A percentile compares a stretch with the other conserved stretches of the same genome.
These are phyloP conservation scores for Paramuricea clavata DNA, from an alignment of 92 coral and sea anemone genomes.

Conservation along the genomic window DNA sequence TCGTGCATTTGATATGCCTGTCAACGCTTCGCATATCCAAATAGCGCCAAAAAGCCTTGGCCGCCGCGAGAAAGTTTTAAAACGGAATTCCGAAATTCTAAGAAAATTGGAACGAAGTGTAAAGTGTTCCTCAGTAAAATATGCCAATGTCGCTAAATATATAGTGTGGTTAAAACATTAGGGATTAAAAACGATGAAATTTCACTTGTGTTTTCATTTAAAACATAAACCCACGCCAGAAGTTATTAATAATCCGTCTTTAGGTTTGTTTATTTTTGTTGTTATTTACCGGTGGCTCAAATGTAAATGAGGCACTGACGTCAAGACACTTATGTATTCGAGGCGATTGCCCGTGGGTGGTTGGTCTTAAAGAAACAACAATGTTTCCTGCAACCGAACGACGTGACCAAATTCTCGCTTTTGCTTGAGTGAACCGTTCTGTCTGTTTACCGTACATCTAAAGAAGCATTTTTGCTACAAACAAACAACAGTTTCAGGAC, in stretches of 20 bases:
- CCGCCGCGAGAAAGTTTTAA: neutral
- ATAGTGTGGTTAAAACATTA: neutral
- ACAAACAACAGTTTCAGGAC: neutral
- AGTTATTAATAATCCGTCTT: conserved; percentile 26
- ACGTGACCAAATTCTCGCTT: conserved; percentile 14
- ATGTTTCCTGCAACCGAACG: conserved; percentile 34
- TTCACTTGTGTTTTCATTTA: neutral
- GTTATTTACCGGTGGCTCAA: conserved; percentile 97
- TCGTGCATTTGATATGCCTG: neutral
- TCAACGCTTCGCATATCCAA: conserved; percentile 10
- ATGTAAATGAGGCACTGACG: conserved; percentile 27
- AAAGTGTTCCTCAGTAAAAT: neutral
- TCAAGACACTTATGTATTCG: conserved; percentile 31
- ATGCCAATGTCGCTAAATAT: neutral
- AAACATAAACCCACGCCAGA: neutral
- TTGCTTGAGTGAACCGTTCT: neutral
- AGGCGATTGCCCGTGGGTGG: conserved; percentile 53
- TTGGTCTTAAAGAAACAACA: conserved; percentile 3
- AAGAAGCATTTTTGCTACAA: neutral
- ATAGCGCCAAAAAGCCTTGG: neutral
- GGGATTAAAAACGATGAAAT: neutral
- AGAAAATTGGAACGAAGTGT: neutral
- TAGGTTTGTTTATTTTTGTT: conserved; percentile 99
- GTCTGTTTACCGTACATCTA: neutral
- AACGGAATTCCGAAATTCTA: conserved; percentile 17